phyloP scores from a whole-genome alignment of 1,140 invertebrate species.

The Atta colombica region DNA sequence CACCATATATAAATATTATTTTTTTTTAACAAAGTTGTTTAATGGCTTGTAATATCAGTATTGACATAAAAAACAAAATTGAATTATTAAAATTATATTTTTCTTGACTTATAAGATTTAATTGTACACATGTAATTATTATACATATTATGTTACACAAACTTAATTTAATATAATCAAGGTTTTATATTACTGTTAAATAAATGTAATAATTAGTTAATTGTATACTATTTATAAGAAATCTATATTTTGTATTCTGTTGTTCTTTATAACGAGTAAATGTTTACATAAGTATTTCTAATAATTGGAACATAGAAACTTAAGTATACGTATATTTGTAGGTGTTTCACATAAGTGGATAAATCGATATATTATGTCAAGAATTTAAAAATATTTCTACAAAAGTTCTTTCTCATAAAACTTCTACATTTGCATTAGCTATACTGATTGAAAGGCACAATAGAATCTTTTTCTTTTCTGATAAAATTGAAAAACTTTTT shows the following conservation, averaged over 20 bases:
- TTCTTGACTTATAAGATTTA: background rate
- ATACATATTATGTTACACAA: background rate
- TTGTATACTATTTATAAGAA: background rate
- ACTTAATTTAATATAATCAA: background rate
- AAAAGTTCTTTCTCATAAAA: background rate
- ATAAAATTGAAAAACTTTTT: conserved; percentile 28
- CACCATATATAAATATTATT: too few relatives aligned
- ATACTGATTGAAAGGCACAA: conserved; percentile 38
- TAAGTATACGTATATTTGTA: conserved; percentile 24
- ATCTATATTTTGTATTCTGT: background rate
- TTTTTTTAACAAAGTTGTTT: too few relatives aligned
- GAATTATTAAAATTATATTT: too few relatives aligned
- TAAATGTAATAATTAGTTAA: background rate
- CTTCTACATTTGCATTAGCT: background rate
- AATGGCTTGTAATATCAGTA: too few relatives aligned
- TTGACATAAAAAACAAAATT: too few relatives aligned
- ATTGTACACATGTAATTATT: background rate
- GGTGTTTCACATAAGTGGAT: conserved; percentile 61
- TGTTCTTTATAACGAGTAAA: background rate
- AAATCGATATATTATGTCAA: conserved; percentile 61
- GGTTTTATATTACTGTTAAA: background rate
- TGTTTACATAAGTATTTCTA: background rate
- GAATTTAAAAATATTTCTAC: conserved; percentile 4
- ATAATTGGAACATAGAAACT: background rate
- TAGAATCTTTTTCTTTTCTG: conserved; percentile 8